A percentile compares a stretch with the other conserved stretches of the same genome.
phyloP scores from a whole-genome alignment of 2,888 invertebrate genomes.

The Crioceris asparagi region DNA sequence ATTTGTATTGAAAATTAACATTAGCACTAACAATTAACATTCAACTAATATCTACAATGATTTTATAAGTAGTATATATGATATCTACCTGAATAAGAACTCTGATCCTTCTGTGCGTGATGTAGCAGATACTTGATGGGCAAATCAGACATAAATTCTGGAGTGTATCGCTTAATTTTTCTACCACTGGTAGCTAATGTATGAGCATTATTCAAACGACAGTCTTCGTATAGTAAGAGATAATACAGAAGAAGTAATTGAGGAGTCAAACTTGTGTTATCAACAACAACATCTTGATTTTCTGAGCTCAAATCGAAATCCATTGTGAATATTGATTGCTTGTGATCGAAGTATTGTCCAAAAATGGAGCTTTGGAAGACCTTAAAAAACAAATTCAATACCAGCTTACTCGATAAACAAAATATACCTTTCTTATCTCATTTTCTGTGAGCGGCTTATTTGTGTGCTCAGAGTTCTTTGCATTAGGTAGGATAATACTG shows the following conservation, averaged over 20 bases:
- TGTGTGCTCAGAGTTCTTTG: slow-evolving; percentile 57
- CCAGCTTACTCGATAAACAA: slow-evolving; percentile 8
- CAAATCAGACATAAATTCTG: slow-evolving; percentile 77
- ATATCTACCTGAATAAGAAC: slow-evolving; percentile 75
- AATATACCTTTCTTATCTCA: slow-evolving; percentile 72
- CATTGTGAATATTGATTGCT: slow-evolving; percentile 45
- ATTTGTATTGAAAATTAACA: no score
- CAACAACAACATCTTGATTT: slow-evolving; percentile 44
- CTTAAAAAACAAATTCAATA: slow-evolving; percentile 1
- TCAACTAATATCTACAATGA: background rate
- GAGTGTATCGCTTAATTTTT: slow-evolving; percentile 75
- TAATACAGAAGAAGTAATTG: slow-evolving; percentile 88
- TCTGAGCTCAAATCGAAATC: slow-evolving; percentile 39
- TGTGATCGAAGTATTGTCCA: slow-evolving; percentile 58
- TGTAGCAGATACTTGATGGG: slow-evolving; percentile 90
- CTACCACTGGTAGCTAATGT: slow-evolving; percentile 54
- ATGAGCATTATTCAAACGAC: slow-evolving; percentile 62
- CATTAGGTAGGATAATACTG: slow-evolving; percentile 67
- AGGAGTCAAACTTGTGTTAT: slow-evolving; percentile 64
- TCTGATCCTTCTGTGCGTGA: slow-evolving; percentile 85
- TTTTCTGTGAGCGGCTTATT: slow-evolving; percentile 87
- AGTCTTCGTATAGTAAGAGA: slow-evolving; percentile 84
- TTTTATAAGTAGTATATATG: no score
- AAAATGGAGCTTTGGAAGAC: slow-evolving; percentile 73
- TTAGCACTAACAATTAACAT: background rate